Conservation (phyloP, 2,113 vertebrate genomes). For the Siniperca chuatsi region DNA sequence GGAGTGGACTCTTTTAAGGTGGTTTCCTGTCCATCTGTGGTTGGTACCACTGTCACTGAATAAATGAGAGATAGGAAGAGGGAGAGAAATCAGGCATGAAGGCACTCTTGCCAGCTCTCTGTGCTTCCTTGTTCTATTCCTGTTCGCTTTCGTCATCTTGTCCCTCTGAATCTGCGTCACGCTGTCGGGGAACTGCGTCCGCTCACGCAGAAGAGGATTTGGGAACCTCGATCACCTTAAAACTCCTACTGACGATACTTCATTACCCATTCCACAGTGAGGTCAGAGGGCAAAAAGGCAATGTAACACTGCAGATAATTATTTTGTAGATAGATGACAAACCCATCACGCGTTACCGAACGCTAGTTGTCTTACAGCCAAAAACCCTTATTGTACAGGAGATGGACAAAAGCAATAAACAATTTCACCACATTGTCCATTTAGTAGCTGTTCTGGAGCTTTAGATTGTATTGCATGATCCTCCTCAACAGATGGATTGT, state of each 20-base stretch:
- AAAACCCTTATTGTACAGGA: not conserved
- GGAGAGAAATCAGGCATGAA: slow-evolving; percentile 20
- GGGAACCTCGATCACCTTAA: not conserved
- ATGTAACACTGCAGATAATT: not conserved
- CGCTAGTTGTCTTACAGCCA: not conserved
- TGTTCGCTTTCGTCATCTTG: slow-evolving; percentile 32
- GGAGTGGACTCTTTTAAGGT: not conserved
- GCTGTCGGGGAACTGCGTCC: not conserved
- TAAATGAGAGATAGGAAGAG: slow-evolving; percentile 32
- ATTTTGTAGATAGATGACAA: not conserved
- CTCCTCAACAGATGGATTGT: no score
- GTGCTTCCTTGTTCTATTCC: slow-evolving; percentile 19
- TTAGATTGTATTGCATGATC: not conserved
- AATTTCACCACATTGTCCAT: not conserved
- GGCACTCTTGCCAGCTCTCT: slow-evolving; percentile 25
- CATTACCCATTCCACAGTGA: no score
- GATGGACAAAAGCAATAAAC: not conserved
- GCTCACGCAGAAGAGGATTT: slow-evolving; percentile 3
- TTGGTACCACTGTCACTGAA: not conserved
- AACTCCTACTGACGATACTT: not conserved
- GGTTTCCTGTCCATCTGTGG: not conserved
- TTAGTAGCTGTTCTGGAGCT: no score
- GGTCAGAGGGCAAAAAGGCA: not conserved
- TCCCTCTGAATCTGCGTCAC: slow-evolving; percentile 35
- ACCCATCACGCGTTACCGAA: not conserved